A percentile compares a stretch with the other conserved stretches of the same genome.
These are phyloP conservation scores for Garrulus glandarius DNA, from an alignment of 2,797 vertebrate species.

Conservation along the genomic window DNA sequence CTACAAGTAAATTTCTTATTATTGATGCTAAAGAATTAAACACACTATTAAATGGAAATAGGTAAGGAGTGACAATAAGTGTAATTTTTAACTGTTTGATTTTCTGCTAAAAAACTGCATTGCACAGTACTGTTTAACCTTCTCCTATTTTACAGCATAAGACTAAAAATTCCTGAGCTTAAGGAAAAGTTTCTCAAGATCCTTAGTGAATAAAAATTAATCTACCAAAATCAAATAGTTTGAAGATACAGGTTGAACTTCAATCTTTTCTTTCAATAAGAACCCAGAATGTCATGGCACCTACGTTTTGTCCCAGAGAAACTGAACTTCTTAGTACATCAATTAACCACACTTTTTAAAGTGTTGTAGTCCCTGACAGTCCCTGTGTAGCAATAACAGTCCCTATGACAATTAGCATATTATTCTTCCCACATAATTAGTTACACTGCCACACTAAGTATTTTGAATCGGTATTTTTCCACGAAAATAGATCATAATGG, in stretches of 20 bases:
- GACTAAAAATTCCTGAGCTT: background rate
- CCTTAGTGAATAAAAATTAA: background rate
- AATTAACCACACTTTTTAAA: background rate
- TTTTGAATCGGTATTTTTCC: background rate
- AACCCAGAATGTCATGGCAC: fast-evolving
- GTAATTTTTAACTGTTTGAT: background rate
- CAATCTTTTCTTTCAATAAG: background rate
- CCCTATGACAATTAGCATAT: background rate
- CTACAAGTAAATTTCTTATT: background rate
- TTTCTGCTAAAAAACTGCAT: background rate
- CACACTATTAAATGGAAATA: background rate
- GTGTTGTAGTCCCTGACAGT: background rate
- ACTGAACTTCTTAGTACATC: background rate
- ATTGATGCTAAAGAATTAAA: background rate
- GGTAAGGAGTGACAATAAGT: background rate
- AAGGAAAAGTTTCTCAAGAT: background rate
- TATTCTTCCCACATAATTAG: background rate
- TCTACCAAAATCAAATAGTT: background rate
- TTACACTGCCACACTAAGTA: background rate
- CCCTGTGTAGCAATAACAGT: background rate
- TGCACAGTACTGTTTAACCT: background rate
- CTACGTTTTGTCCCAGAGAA: background rate
- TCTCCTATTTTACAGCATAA: background rate
- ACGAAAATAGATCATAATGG: background rate
- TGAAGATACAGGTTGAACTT: background rate